Percentiles rank a stretch among this genome's conserved stretches.
phyloP scores from a whole-genome alignment of 2,113 vertebrate species.

The Nerophis lumbriciformis region DNA sequence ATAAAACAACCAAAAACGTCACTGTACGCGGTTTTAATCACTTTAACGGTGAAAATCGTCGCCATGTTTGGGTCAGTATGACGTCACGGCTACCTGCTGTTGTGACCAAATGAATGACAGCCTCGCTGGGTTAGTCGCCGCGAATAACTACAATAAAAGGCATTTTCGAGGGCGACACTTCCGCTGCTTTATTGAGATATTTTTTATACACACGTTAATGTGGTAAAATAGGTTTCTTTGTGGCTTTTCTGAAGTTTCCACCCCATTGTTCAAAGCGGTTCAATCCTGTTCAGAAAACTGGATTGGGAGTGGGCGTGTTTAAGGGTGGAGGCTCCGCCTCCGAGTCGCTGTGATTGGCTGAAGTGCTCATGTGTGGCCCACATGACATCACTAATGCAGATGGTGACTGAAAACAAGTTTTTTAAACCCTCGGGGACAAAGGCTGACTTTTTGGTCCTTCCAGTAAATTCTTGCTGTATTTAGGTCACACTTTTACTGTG shows the following conservation, averaged over 20 bases:
- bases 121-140: constrained; percentile 23
- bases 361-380: constrained; percentile 79
- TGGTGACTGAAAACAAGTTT: constrained; percentile 66
- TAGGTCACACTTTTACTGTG: no score
- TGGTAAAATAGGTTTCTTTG: constrained; percentile 41
- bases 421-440: constrained; percentile 11
- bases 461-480: no score
- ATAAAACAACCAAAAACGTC: no score
- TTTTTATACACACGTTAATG: not conserved
- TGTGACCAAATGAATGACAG: constrained; percentile 66
- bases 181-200: not conserved
- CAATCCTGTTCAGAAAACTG: constrained; percentile 98
- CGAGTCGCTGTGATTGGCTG: constrained; percentile 77
- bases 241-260: constrained; percentile 87
- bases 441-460: no score
- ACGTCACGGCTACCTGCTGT: not conserved
- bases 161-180: not conserved
- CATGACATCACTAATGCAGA: constrained; percentile 83
- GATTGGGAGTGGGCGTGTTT: constrained; percentile 68
- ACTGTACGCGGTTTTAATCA: not conserved
- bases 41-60: not conserved
- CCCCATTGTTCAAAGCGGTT: constrained; percentile 99
- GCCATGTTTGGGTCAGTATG: not conserved
- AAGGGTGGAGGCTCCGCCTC: constrained; percentile 46
- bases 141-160: not conserved